phyloP scores from a whole-genome alignment of 2,113 vertebrate genomes.

The Carassius carassius region DNA sequence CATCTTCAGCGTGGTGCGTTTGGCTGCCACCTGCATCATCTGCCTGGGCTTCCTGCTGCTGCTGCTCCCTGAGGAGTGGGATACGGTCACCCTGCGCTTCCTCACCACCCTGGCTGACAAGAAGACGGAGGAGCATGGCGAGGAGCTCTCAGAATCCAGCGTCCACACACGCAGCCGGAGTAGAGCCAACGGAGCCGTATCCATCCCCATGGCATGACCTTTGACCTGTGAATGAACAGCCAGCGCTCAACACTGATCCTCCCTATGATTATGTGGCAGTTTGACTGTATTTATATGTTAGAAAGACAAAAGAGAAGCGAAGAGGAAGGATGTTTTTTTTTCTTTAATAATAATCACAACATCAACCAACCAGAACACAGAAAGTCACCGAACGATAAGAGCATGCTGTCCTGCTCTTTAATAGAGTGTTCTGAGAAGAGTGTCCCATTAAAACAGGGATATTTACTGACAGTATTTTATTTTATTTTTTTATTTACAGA shows the following conservation, averaged over 20 bases:
- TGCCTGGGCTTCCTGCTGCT: slow-evolving; percentile 94
- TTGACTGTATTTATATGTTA: slow-evolving; percentile 1
- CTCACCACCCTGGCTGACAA: slow-evolving; percentile 92
- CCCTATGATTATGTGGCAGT: neutral
- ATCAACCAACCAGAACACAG: neutral
- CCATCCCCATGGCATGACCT: slow-evolving; percentile 90
- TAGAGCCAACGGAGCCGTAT: slow-evolving; percentile 89
- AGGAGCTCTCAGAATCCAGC: slow-evolving; percentile 87
- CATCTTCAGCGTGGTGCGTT: slow-evolving; percentile 93
- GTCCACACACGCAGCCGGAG: slow-evolving; percentile 86
- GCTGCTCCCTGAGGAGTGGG: slow-evolving; percentile 96
- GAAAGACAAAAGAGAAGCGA: neutral
- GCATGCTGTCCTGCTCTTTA: slow-evolving; percentile 9
- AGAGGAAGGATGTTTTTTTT: neutral
- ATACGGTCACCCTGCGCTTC: slow-evolving; percentile 91
- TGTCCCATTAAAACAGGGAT: slow-evolving; percentile 26
- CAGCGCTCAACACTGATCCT: neutral
- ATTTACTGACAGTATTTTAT: slow-evolving; percentile 30
- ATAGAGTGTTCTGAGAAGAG: slow-evolving; percentile 12
- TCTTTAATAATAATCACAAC: neutral
- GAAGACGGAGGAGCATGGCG: slow-evolving; percentile 88
- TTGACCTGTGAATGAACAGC: slow-evolving; percentile 11
- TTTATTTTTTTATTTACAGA: slow-evolving; percentile 39
- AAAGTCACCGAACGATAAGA: neutral
- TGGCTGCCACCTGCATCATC: slow-evolving; percentile 94